These are phyloP conservation scores for Bradysia coprophila DNA, from an alignment of 1,140 invertebrate genomes.

Conservation along the genomic window DNA sequence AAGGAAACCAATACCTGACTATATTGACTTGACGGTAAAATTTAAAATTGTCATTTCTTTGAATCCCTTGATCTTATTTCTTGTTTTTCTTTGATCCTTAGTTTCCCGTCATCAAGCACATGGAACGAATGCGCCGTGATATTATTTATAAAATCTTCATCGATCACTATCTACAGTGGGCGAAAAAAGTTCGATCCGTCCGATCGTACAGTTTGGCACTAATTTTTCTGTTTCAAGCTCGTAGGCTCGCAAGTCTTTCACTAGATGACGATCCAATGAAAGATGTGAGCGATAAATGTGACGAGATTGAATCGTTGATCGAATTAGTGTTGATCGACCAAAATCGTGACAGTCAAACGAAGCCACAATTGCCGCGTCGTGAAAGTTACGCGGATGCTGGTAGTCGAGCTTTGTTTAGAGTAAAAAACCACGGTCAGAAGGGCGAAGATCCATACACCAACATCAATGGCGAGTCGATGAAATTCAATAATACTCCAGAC, in stretches of 20 bases:
- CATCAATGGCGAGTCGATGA: background rate
- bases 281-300: constrained; percentile 28
- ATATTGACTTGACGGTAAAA: too few relatives aligned
- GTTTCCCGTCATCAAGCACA: constrained; percentile 23
- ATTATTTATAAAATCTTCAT: constrained; percentile 46
- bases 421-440: constrained; percentile 10
- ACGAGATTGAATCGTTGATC: constrained; percentile 26
- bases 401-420: background rate
- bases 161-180: constrained; percentile 45
- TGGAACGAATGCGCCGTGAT: constrained; percentile 30
- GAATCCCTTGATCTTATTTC: too few relatives aligned
- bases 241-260: constrained; percentile 39
- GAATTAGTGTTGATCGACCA: background rate
- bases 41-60: too few relatives aligned
- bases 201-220: constrained; percentile 33
- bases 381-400: constrained; percentile 4
- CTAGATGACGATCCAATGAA: constrained; percentile 33
- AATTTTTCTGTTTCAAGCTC: constrained; percentile 46
- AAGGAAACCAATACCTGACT: too few relatives aligned
- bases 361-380: constrained; percentile 5
- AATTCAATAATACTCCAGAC: background rate
- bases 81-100: too few relatives aligned
- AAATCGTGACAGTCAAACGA: background rate
- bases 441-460: constrained; percentile 4
- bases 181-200: constrained; percentile 34